Conservation (phyloP, 1,140 invertebrate species). For the Papilio xuthus region DNA sequence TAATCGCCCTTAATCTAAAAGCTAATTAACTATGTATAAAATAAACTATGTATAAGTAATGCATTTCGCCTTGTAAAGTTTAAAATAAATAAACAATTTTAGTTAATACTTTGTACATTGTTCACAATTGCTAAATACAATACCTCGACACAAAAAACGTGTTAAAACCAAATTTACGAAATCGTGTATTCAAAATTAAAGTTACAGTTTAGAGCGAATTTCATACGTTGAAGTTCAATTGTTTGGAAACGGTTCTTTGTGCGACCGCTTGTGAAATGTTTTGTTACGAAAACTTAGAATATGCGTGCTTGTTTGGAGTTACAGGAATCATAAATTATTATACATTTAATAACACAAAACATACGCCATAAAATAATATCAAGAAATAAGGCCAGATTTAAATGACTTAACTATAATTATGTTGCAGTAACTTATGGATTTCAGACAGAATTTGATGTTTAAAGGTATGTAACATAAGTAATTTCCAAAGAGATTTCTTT, state of each 20-base stretch:
- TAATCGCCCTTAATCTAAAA: too few relatives aligned
- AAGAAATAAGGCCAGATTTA: neutral
- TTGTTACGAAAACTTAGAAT: constrained; percentile 23
- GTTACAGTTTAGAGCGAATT: constrained; percentile 30
- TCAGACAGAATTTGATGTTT: neutral
- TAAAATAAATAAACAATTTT: too few relatives aligned
- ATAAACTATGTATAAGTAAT: too few relatives aligned
- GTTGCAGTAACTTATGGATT: neutral
- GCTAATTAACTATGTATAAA: too few relatives aligned
- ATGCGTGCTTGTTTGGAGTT: neutral
- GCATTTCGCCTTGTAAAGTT: too few relatives aligned
- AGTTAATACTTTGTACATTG: constrained; percentile 25
- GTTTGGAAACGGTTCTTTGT: constrained; percentile 52
- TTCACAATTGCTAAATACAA: constrained; percentile 30
- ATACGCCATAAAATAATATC: neutral
- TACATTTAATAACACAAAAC: neutral
- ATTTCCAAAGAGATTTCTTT: too few relatives aligned
- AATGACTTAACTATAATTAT: neutral
- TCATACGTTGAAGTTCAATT: constrained; percentile 47
- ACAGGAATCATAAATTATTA: neutral
- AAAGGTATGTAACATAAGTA: too few relatives aligned
- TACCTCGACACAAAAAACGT: constrained; percentile 11
- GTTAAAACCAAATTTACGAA: constrained; percentile 39
- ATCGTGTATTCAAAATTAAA: constrained; percentile 28
- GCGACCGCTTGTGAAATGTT: constrained; percentile 34